Conservation (phyloP, 2,797 vertebrate genomes). For the Labroides dimidiatus region DNA sequence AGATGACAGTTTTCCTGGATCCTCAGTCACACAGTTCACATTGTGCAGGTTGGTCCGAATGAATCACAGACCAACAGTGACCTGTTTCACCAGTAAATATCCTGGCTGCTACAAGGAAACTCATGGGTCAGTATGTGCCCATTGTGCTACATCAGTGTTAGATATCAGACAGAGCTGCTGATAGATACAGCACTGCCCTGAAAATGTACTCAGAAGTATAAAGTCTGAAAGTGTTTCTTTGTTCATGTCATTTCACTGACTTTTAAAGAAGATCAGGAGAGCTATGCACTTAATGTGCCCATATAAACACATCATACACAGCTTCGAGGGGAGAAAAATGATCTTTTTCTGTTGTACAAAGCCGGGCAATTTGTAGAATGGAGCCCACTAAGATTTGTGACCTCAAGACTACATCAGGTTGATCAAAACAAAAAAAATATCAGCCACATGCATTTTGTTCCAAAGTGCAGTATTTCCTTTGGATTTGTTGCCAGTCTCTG, state of each 20-base stretch:
- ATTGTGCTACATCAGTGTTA: not conserved
- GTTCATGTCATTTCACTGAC: not conserved
- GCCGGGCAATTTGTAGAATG: slow-evolving; percentile 17
- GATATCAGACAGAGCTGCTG: too few relatives aligned
- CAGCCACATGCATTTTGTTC: slow-evolving; percentile 31
- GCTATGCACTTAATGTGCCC: not conserved
- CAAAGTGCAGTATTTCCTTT: slow-evolving; percentile 48
- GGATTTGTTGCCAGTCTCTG: slow-evolving; percentile 30
- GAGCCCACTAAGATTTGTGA: slow-evolving; percentile 27
- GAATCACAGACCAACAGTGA: too few relatives aligned
- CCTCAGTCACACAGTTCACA: too few relatives aligned
- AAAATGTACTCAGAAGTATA: too few relatives aligned
- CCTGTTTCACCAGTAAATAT: slow-evolving; percentile 10
- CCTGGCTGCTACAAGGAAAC: slow-evolving; percentile 50
- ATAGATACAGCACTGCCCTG: too few relatives aligned
- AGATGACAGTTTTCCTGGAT: too few relatives aligned
- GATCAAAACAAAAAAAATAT: slow-evolving; percentile 43
- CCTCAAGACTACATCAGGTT: slow-evolving; percentile 27
- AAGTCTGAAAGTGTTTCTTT: not conserved
- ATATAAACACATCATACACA: slow-evolving; percentile 4
- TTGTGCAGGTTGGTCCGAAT: too few relatives aligned
- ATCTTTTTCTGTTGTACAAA: slow-evolving; percentile 18
- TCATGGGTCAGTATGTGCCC: slow-evolving; percentile 34
- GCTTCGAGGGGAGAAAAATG: slow-evolving; percentile 14
- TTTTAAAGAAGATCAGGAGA: not conserved